Percentiles rank a stretch among this genome's conserved stretches.
Evolutionary conservation across 2,888 invertebrate species (phyloP).

Genomic region (Idaea straminata): DNA sequence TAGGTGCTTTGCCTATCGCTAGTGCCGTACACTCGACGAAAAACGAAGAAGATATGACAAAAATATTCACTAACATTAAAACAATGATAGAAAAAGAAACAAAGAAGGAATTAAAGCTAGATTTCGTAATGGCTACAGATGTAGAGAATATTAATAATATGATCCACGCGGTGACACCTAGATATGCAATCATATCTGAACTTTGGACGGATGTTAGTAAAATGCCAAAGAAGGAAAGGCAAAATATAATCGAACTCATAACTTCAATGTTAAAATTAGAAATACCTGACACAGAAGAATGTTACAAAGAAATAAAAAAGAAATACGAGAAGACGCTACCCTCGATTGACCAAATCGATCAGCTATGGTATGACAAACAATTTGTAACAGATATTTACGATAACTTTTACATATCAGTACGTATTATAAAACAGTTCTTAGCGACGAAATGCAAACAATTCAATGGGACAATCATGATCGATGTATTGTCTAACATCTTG

Average conservation of each 20-base stretch:
- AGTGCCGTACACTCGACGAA: not conserved
- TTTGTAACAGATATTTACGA: not conserved
- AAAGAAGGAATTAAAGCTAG: not conserved
- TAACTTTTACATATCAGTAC: not conserved
- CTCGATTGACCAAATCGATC: not conserved
- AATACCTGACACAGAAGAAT: not conserved
- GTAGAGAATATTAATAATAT: not conserved
- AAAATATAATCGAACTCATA: not conserved
- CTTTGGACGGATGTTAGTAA: not conserved
- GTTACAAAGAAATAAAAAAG: not conserved
- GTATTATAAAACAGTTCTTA: not conserved
- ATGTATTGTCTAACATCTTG: not conserved
- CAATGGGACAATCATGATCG: not conserved
- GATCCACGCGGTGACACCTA: not conserved
- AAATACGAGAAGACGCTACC: not conserved
- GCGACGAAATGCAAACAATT: not conserved
- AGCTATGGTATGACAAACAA: not conserved
- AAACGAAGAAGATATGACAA: not conserved
- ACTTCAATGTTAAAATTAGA: not conserved
- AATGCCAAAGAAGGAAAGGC: not conserved
- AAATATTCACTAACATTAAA: not conserved
- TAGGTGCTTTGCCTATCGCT: conserved; percentile 10
- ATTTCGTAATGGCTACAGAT: not conserved
- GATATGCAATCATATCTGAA: not conserved
- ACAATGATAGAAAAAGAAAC: not conserved